Percentiles rank a stretch among this genome's conserved stretches.
Evolutionary conservation across 1,140 invertebrate genomes (phyloP).

Genomic region (Philaenus spumarius): DNA sequence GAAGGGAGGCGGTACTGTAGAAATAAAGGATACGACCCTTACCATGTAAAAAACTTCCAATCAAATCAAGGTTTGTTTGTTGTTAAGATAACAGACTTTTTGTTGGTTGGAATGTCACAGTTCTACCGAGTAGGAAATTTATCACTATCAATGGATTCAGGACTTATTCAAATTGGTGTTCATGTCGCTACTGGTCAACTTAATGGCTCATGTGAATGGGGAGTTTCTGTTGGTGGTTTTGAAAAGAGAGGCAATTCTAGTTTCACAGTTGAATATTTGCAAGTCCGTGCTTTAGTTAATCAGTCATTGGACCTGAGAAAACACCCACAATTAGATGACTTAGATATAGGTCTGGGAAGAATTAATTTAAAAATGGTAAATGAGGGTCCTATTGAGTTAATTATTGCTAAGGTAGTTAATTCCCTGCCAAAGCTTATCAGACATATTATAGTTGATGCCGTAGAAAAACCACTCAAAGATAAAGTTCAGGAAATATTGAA

Average conservation of each 20-base stretch:
- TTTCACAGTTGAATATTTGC: slow-evolving; percentile 64
- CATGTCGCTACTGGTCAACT: slow-evolving; percentile 72
- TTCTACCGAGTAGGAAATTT: slow-evolving; percentile 76
- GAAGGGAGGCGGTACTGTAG: slow-evolving; percentile 62
- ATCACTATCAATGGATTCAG: slow-evolving; percentile 52
- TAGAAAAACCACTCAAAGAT: slow-evolving; percentile 64
- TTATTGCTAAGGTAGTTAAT: slow-evolving; percentile 69
- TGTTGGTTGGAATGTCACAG: slow-evolving; percentile 66
- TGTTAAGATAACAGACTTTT: slow-evolving; percentile 46
- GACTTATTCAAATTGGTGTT: slow-evolving; percentile 51
- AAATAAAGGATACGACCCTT: slow-evolving; percentile 63
- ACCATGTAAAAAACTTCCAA: slow-evolving; percentile 29
- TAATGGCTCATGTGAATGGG: slow-evolving; percentile 65
- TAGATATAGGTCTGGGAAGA: slow-evolving; percentile 73
- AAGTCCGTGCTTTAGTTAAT: slow-evolving; percentile 49
- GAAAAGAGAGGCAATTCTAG: slow-evolving; percentile 51
- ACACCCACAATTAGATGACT: slow-evolving; percentile 56
- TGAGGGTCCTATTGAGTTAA: slow-evolving; percentile 60
- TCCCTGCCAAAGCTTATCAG: slow-evolving; percentile 71
- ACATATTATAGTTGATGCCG: slow-evolving; percentile 75
- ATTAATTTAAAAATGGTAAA: slow-evolving; percentile 55
- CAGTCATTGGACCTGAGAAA: slow-evolving; percentile 70
- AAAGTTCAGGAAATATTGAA: slow-evolving; percentile 61
- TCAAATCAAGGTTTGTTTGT: slow-evolving; percentile 20
- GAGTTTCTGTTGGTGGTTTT: slow-evolving; percentile 37